Evolutionary conservation across 2,888 invertebrate genomes (phyloP).

Genomic region (Augiades crinisus): DNA sequence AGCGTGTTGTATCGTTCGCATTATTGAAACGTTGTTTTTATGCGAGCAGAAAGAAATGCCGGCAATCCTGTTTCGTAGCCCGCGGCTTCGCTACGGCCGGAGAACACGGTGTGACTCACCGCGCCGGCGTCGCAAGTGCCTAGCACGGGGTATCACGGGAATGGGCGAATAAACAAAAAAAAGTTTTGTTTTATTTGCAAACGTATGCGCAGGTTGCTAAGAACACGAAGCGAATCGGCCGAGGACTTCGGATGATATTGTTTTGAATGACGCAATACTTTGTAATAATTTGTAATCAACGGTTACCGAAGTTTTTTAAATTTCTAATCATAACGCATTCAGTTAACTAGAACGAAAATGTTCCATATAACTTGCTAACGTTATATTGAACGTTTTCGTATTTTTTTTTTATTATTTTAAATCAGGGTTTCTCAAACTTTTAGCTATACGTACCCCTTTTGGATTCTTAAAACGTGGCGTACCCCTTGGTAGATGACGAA

Average conservation of each 20-base stretch:
- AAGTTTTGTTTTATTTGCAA: slow-evolving; percentile 9
- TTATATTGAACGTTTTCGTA: too few relatives aligned
- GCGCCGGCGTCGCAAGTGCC: slow-evolving; percentile 33
- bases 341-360: too few relatives aligned
- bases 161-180: slow-evolving; percentile 24
- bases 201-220: slow-evolving; percentile 5
- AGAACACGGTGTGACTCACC: slow-evolving; percentile 33
- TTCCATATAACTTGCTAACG: too few relatives aligned
- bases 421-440: too few relatives aligned
- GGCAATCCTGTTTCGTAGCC: slow-evolving; percentile 29
- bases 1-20: too few relatives aligned
- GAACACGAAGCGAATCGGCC: background rate
- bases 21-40: slow-evolving; percentile 5
- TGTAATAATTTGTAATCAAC: background rate
- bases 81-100: slow-evolving; percentile 25
- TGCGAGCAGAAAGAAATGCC: slow-evolving; percentile 28
- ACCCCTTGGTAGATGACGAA: too few relatives aligned
- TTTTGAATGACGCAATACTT: slow-evolving; percentile 14
- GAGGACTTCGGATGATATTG: background rate
- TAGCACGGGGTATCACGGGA: slow-evolving; percentile 36
- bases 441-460: too few relatives aligned
- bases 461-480: too few relatives aligned
- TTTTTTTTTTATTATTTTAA: too few relatives aligned
- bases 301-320: background rate
- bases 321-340: too few relatives aligned